Evolutionary conservation across 2,113 vertebrate species (phyloP), one percentile per base, ranked within the genome.

Genomic region (Pomatorhinus ruficollis): DNA sequence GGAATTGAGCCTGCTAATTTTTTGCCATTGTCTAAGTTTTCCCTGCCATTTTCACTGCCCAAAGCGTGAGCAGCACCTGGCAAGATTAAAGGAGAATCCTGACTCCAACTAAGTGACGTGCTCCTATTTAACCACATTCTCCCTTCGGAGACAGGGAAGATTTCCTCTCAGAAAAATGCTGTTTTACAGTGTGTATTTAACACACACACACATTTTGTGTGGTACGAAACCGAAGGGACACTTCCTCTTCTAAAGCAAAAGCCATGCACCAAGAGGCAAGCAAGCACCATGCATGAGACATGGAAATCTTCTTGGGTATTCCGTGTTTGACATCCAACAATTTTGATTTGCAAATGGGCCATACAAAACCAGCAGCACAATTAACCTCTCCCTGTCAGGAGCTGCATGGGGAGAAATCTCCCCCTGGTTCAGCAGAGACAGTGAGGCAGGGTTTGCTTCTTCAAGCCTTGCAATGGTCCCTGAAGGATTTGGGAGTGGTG

Each of bases 221-320:
- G 61, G 54, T 8, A 59, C 3, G 21, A 89, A 92, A 83, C 79
- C 35, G 66, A 86, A 64, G 83, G 59, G 42, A 72, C 20, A 20
- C 75, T 94, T 93, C 86, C 90, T 90, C 87, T 88, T 89, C 90
- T 92, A 42, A 71, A 40, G 53, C 49, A 66, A 83, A 93, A 78
- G 31, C 56, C 44, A 20, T 1, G 42, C 66, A 66, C 45, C n/a
- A 50, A 77, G 39, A 83, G 50, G 10, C 52, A 35, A 74, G 33
- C 25, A 42, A 85, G 59, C 30, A 74, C 24, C 50, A 15, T 1
- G n/a, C 13, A 10, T 7, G 24, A 60, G 39, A 59, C 39, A 80
- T 35, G 30, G 59, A 93, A 86, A 83, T 39, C 68, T 69, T 52
- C n/a, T 12, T 30, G 33, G 8, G 13, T 37, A 19, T 17, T 50